Evolutionary conservation across 2,888 invertebrate species (phyloP).

Genomic region (Oscheius sp.): DNA sequence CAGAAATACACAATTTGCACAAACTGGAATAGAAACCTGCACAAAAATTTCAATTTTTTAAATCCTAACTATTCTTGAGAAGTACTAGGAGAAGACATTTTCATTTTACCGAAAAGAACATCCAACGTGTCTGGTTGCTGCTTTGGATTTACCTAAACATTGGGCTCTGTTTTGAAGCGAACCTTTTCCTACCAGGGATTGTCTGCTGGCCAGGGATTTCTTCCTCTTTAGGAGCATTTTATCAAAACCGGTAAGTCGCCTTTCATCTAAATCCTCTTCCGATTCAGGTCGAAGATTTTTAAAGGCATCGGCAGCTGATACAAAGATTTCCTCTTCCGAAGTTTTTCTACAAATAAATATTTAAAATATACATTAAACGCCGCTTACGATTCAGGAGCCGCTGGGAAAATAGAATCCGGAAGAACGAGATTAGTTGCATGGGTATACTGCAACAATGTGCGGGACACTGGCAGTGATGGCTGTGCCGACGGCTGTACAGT

Average conservation of each 20-base stretch:
- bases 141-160: neutral
- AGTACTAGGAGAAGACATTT: conserved; percentile 10
- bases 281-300: conserved; percentile 1
- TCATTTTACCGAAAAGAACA: conserved; percentile 8
- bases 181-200: conserved; percentile 8
- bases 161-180: no score
- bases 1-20: neutral
- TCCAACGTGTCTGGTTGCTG: conserved; percentile 1
- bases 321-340: neutral
- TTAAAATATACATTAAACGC: neutral
- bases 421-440: neutral
- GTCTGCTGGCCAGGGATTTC: conserved; percentile 12
- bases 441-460: neutral
- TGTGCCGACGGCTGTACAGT: neutral
- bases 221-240: conserved; percentile 9
- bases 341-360: neutral
- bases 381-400: conserved; percentile 1
- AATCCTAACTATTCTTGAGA: conserved; percentile 15
- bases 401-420: neutral
- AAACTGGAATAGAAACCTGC: conserved; percentile 1
- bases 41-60: neutral
- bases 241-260: conserved; percentile 27
- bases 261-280: neutral
- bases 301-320: conserved; percentile 10
- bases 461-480: neutral